Evolutionary conservation across 1,140 invertebrate species (phyloP).

Genomic region (Drosophila melanica): DNA sequence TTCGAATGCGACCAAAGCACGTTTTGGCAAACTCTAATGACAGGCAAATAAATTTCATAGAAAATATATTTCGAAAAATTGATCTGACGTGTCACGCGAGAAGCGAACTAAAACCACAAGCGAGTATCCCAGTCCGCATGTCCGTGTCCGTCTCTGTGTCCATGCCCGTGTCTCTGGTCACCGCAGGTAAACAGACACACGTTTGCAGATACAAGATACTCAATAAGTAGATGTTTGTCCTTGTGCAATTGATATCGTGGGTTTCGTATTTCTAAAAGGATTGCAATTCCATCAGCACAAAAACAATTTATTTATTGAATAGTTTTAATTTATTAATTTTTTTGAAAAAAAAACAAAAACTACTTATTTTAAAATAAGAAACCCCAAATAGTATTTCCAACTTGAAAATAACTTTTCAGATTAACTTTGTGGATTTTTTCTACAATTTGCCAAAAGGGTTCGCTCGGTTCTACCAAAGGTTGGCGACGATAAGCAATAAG

Average conservation of each 20-base stretch:
- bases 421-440: background rate
- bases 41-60: constrained; percentile 80
- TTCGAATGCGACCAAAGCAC: constrained; percentile 75
- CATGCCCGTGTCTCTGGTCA: constrained; percentile 5
- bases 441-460: background rate
- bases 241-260: constrained; percentile 20
- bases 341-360: no score
- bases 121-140: background rate
- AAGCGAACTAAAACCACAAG: constrained; percentile 5
- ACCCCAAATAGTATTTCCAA: no score
- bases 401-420: background rate
- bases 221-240: constrained; percentile 18
- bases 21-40: constrained; percentile 79
- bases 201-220: constrained; percentile 13
- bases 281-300: constrained; percentile 3
- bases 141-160: background rate
- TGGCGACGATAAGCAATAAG: constrained; percentile 40
- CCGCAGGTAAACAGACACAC: background rate
- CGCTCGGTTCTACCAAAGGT: constrained; percentile 14
- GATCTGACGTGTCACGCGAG: constrained; percentile 79
- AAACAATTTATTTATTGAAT: background rate
- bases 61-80: constrained; percentile 81
- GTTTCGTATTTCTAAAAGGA: constrained; percentile 20
- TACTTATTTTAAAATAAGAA: background rate
- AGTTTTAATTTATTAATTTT: background rate